phyloP scores from a whole-genome alignment of 2,797 vertebrate genomes.

The Argya squamiceps region DNA sequence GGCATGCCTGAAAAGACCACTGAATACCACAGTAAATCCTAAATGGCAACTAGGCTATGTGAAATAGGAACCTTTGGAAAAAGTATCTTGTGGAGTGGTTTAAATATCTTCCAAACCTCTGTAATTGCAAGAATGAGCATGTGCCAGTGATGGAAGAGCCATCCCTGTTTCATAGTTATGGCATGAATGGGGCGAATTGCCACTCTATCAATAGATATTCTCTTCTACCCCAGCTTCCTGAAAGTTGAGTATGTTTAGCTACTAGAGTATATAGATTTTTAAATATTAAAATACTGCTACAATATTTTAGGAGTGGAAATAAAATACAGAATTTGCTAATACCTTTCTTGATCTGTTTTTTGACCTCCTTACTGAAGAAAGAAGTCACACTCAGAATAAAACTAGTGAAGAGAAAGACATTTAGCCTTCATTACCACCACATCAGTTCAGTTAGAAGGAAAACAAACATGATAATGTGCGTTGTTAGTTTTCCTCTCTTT shows the following conservation, averaged over 20 bases:
- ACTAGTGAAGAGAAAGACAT: neutral
- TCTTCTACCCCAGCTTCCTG: neutral
- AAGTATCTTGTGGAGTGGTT: neutral
- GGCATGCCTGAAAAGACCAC: neutral
- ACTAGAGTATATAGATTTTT: neutral
- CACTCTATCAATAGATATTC: rapidly evolving
- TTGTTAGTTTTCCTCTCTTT: neutral
- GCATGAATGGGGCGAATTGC: neutral
- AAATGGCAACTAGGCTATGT: neutral
- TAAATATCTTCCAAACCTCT: neutral
- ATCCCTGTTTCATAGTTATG: neutral
- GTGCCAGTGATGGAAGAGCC: neutral
- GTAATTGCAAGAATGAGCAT: neutral
- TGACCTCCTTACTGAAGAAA: neutral
- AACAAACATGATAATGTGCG: neutral
- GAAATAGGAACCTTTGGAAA: neutral
- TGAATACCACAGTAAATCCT: neutral
- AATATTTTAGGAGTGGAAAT: neutral
- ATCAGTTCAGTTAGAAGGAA: neutral
- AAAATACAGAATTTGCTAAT: neutral
- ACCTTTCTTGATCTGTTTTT: neutral
- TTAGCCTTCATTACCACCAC: neutral
- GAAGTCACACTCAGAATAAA: neutral
- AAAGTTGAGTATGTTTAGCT: neutral
- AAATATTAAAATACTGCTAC: neutral